Conservation (phyloP, 2,888 invertebrate species). For the Smittia sp. region DNA sequence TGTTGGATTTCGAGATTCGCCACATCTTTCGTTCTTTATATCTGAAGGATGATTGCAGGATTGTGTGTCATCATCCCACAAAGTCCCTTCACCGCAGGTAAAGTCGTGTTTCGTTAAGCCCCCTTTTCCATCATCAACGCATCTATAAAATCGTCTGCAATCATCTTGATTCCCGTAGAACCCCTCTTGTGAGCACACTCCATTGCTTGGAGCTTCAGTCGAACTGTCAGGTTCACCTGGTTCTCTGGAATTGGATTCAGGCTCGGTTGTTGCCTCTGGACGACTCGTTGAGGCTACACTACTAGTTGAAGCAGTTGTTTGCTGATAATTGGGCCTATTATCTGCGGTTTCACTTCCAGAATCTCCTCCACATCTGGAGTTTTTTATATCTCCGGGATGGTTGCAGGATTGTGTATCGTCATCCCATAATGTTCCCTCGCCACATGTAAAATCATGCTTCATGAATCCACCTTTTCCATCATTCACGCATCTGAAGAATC, state of each 20-base stretch:
- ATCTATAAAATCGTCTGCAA: constrained; percentile 61
- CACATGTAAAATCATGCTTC: constrained; percentile 63
- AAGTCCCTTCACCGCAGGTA: constrained; percentile 64
- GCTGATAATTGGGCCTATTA: neutral
- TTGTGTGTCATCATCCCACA: constrained; percentile 65
- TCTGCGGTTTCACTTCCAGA: constrained; percentile 43
- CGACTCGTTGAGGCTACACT: neutral
- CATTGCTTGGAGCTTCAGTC: constrained; percentile 44
- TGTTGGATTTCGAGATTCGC: constrained; percentile 45
- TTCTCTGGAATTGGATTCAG: neutral
- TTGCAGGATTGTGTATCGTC: constrained; percentile 52
- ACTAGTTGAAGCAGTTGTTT: neutral
- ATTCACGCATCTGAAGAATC: constrained; percentile 61
- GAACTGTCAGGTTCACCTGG: constrained; percentile 37
- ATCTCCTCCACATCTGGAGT: constrained; percentile 41
- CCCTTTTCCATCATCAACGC: constrained; percentile 57
- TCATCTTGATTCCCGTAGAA: constrained; percentile 62
- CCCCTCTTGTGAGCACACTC: constrained; percentile 59
- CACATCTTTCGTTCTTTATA: constrained; percentile 47
- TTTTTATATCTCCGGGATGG: constrained; percentile 46
- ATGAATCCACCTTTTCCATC: constrained; percentile 55
- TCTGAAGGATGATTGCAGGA: constrained; percentile 59
- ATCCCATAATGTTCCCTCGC: constrained; percentile 69
- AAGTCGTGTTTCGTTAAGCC: constrained; percentile 60
- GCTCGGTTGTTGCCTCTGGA: neutral